A percentile compares a stretch with the other conserved stretches of the same genome.
Conservation (phyloP, 2,113 vertebrate species). For the Erpornis zantholeuca region DNA sequence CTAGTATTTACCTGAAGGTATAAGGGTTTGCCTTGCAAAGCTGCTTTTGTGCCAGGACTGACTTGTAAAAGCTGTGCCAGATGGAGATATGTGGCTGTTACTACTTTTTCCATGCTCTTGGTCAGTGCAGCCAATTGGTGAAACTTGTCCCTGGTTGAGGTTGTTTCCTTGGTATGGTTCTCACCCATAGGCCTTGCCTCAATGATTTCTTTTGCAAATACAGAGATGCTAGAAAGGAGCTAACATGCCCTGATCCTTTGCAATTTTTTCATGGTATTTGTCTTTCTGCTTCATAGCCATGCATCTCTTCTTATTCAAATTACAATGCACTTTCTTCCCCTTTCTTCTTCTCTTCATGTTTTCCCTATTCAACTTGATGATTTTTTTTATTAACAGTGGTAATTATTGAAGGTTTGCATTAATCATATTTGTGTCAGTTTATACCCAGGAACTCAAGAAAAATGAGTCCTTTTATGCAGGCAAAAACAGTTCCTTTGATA, state of each 20-base stretch:
- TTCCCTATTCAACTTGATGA: background rate
- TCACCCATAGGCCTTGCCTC: background rate
- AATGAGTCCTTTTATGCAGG: background rate
- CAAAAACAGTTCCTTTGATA: background rate
- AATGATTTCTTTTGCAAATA: background rate
- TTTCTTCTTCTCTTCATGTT: background rate
- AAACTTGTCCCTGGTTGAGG: background rate
- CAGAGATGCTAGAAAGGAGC: background rate
- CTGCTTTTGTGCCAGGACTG: background rate
- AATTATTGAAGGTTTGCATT: background rate
- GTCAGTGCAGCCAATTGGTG: background rate
- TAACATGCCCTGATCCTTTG: background rate
- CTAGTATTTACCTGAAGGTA: background rate
- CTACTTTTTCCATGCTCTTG: background rate
- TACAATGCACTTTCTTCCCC: background rate
- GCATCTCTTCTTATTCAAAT: background rate
- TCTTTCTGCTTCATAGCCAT: background rate
- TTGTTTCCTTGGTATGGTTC: background rate
- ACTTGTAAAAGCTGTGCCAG: background rate
- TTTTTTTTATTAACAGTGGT: background rate
- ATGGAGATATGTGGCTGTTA: background rate
- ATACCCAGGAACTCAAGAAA: background rate
- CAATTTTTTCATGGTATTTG: background rate
- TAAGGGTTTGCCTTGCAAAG: background rate
- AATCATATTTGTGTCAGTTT: background rate